These are phyloP conservation scores for Carettochelys insculpta DNA, from an alignment of 2,113 vertebrate species.

Conservation along the genomic window DNA sequence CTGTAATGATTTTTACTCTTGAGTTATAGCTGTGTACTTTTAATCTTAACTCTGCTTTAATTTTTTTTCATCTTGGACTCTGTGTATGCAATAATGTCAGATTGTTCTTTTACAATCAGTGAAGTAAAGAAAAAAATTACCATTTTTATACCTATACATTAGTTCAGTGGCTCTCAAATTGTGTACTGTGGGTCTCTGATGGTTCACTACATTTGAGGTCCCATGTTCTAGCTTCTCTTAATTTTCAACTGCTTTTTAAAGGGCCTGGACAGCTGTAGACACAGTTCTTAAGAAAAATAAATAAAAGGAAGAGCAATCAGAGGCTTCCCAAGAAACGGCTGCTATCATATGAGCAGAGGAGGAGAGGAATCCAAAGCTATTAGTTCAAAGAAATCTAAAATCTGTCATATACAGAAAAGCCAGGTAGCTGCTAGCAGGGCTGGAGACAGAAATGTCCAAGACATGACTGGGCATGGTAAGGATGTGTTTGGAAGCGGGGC, in stretches of 20 bases:
- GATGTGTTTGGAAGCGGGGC: not conserved
- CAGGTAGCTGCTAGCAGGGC: not conserved
- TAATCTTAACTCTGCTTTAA: not conserved
- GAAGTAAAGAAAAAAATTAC: not conserved
- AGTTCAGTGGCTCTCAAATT: not conserved
- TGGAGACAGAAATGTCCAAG: not conserved
- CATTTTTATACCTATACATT: not conserved
- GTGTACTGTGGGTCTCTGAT: not conserved
- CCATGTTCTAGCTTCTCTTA: not conserved
- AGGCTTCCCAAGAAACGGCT: not conserved
- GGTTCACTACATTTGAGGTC: not conserved
- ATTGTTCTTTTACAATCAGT: not conserved
- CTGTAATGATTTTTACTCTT: not conserved
- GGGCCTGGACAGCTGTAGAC: not conserved
- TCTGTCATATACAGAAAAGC: not conserved
- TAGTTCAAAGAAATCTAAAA: not conserved
- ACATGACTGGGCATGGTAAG: not conserved
- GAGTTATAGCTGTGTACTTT: not conserved
- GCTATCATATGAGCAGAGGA: not conserved
- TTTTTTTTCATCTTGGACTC: not conserved
- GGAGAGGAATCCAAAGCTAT: not conserved
- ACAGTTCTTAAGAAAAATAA: not conserved
- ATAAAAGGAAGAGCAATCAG: not conserved
- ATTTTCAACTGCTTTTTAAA: not conserved
- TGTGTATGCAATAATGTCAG: not conserved